Evolutionary conservation across 2,888 invertebrate genomes (phyloP).

Genomic region (Agonum fuliginosum): DNA sequence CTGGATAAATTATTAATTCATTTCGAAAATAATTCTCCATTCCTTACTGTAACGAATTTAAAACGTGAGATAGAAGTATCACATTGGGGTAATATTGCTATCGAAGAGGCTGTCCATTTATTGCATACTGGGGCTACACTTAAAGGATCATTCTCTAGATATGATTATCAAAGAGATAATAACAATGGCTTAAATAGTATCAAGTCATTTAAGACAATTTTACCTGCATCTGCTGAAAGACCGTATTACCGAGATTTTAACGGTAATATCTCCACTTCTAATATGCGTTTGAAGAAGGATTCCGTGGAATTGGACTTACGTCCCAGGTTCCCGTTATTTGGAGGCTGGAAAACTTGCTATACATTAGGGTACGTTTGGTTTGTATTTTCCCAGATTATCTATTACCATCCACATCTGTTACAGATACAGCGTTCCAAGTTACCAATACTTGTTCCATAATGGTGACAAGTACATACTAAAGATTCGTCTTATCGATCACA

Average conservation of each 20-base stretch:
- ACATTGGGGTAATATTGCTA: conserved; percentile 99
- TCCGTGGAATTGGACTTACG: conserved; percentile 96
- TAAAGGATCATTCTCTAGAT: conserved; percentile 96
- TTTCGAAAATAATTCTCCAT: conserved; percentile 97
- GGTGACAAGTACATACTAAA: conserved; percentile 84
- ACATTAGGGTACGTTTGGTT: conserved; percentile 80
- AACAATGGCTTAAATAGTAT: conserved; percentile 92
- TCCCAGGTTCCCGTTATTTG: conserved; percentile 97
- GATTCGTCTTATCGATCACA: conserved; percentile 96
- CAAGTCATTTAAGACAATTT: conserved; percentile 90
- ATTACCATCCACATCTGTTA: no score
- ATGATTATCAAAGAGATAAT: conserved; percentile 96
- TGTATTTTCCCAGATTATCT: background rate
- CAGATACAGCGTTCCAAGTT: conserved; percentile 94
- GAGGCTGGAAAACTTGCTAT: conserved; percentile 99
- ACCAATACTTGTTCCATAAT: conserved; percentile 92
- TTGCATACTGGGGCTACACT: conserved; percentile 94
- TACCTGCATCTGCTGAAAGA: conserved; percentile 92
- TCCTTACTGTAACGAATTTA: conserved; percentile 92
- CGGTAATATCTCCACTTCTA: conserved; percentile 98
- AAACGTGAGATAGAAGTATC: conserved; percentile 95
- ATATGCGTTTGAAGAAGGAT: conserved; percentile 90
- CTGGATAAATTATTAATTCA: conserved; percentile 85
- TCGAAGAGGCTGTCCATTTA: conserved; percentile 95
- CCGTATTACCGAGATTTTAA: conserved; percentile 99